Conservation (phyloP, 2,888 invertebrate genomes). For the Leucania comma region DNA sequence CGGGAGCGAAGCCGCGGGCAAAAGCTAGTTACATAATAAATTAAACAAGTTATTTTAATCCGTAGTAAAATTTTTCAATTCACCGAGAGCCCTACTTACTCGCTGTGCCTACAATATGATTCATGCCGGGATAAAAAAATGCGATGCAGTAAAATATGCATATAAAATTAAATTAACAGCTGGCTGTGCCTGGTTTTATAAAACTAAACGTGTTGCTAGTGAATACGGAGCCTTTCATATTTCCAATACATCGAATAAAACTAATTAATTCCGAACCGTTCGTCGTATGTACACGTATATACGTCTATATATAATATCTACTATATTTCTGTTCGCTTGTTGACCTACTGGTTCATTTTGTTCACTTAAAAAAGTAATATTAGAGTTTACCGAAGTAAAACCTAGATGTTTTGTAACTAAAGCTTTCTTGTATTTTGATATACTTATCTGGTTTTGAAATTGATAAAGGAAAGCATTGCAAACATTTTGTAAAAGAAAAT, state of each 20-base stretch:
- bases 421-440: neutral
- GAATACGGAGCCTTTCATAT: conserved; percentile 57
- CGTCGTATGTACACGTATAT: neutral
- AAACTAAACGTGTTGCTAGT: conserved; percentile 44
- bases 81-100: too few relatives aligned
- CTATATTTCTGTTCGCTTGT: neutral
- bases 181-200: conserved; percentile 37
- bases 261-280: conserved; percentile 36
- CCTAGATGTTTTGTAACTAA: neutral
- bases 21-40: too few relatives aligned
- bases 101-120: conserved; percentile 6
- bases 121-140: conserved; percentile 19
- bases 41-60: too few relatives aligned
- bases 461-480: too few relatives aligned
- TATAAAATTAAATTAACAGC: conserved; percentile 53
- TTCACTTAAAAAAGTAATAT: neutral
- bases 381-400: neutral
- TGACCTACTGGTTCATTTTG: conserved; percentile 4
- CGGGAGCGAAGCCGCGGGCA: too few relatives aligned
- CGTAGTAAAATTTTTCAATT: too few relatives aligned
- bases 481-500: too few relatives aligned
- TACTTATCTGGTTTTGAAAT: neutral
- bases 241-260: conserved; percentile 50
- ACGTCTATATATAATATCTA: neutral
- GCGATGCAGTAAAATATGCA: conserved; percentile 49